Evolutionary conservation across 1,140 invertebrate species (phyloP).

Genomic region (Hydropsyche tenuis): DNA sequence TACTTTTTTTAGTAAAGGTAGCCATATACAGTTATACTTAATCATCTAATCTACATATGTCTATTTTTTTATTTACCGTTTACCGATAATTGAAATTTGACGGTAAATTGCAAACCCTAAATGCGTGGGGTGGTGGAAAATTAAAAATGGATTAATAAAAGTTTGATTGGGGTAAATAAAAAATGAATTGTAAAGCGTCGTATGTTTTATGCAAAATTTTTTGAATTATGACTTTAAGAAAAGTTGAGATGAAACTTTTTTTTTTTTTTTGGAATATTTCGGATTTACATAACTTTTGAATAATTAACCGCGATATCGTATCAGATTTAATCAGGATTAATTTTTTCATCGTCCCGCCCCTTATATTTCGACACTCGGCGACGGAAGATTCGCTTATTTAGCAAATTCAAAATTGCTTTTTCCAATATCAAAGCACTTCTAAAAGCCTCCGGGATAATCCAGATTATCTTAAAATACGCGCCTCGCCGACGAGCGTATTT

Average conservation of each 20-base stretch:
- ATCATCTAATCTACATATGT: too few relatives aligned
- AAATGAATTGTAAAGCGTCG: too few relatives aligned
- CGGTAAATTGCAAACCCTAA: too few relatives aligned
- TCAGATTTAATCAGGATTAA: conserved; percentile 20
- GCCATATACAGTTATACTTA: too few relatives aligned
- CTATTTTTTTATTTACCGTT: too few relatives aligned
- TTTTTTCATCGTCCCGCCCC: not conserved
- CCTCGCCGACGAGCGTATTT: conserved; percentile 18
- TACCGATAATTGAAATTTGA: too few relatives aligned
- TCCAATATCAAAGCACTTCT: conserved; percentile 28
- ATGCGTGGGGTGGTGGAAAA: too few relatives aligned
- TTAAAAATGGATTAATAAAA: too few relatives aligned
- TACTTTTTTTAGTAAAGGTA: too few relatives aligned
- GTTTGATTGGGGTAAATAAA: too few relatives aligned
- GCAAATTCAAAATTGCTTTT: conserved; percentile 26
- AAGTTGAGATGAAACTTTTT: not conserved
- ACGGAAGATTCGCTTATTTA: conserved; percentile 15
- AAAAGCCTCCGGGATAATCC: conserved; percentile 22
- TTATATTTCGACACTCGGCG: not conserved
- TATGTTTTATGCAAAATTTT: too few relatives aligned
- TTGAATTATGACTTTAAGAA: too few relatives aligned
- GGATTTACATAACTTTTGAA: conserved; percentile 16
- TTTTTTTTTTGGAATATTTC: not conserved
- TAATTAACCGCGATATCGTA: conserved; percentile 20
- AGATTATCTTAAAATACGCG: conserved; percentile 32